Evolutionary conservation across 2,888 invertebrate species (phyloP).

Genomic region (Dolichopus griseipennis): DNA sequence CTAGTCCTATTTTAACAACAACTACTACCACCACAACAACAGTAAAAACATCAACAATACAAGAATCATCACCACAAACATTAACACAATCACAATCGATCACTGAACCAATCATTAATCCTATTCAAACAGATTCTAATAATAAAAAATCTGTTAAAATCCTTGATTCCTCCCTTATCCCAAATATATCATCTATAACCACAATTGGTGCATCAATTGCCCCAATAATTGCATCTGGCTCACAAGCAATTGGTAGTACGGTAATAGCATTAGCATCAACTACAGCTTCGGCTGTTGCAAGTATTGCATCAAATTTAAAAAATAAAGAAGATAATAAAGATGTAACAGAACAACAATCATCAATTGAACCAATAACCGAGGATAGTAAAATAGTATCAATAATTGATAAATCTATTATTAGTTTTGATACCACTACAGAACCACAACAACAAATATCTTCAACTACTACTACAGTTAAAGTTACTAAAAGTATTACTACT

Average conservation of each 20-base stretch:
- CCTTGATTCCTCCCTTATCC: background rate
- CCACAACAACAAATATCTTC: constrained; percentile 22
- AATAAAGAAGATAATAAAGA: constrained; percentile 4
- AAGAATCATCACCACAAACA: constrained; percentile 7
- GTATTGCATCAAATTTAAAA: background rate
- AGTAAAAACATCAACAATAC: constrained; percentile 12
- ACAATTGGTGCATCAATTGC: background rate
- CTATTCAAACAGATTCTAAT: background rate
- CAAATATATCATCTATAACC: background rate
- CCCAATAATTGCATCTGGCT: background rate
- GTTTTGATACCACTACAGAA: constrained; percentile 13
- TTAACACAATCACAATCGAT: background rate
- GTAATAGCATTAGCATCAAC: constrained; percentile 10
- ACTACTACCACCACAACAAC: constrained; percentile 17
- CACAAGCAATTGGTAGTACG: constrained; percentile 5
- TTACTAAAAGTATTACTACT: constrained; percentile 24
- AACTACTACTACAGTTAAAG: constrained; percentile 27
- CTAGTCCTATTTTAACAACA: constrained; percentile 18
- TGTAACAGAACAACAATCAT: constrained; percentile 5
- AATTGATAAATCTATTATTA: constrained; percentile 15
- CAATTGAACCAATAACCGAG: background rate
- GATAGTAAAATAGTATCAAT: constrained; percentile 14
- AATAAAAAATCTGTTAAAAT: constrained; percentile 9
- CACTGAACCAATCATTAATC: no score
- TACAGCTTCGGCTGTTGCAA: constrained; percentile 8